Base-by-base conservation (phyloP, 2,113 vertebrate species). In the Thymallus thymallus region DNA sequence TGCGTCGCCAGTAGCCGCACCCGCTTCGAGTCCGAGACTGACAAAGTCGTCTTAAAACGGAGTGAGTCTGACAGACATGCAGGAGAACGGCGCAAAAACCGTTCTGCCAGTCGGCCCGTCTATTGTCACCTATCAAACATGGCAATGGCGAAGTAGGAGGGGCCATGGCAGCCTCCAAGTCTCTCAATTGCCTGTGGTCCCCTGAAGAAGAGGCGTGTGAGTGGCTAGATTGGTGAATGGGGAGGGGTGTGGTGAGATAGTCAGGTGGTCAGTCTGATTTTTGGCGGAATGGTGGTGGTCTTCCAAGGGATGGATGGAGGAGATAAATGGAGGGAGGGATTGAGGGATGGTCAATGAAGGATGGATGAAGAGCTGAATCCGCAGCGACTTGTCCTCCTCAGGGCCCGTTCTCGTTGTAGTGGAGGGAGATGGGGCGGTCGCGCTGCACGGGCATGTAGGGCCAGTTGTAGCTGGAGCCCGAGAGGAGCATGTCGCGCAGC, bases 401-500 rank as follows among this genome's bases (percentile, higher is more conserved):
- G 68, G 92, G 93, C 67, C 93, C 93, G 9, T 91, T 93, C 86
- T 94, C 93, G 7, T 93, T 93, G 88, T 94, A 94, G 84, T 93
- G 92, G 71, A 94, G 88, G 65, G 92, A 89, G 77, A 94, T 84
- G 6, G 92, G 92, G 10, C 93, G 89, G 66, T 91, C 86, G 75
- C 94, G 94, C 86, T 94, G 95, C 78, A 94, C 90, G 1, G 95
- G 92, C 88, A 95, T 93, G 74, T 96, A 95, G 32, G 95, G 94
- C 95, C 95, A 95, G 89, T 91, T 94, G 91, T 95, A 94, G 89
- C 93, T 92, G 84, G 94, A 94, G 2, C 95, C 95, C 0, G 95
- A 94, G 0, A 96, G 91, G 63, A 96, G 91, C 95, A 96, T 96
- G 89, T 96, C 95, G 0, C 94, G 91, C 2, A 96, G 93, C 62